Evolutionary conservation across 2,113 vertebrate genomes (phyloP).

Genomic region (Gila orcuttii): DNA sequence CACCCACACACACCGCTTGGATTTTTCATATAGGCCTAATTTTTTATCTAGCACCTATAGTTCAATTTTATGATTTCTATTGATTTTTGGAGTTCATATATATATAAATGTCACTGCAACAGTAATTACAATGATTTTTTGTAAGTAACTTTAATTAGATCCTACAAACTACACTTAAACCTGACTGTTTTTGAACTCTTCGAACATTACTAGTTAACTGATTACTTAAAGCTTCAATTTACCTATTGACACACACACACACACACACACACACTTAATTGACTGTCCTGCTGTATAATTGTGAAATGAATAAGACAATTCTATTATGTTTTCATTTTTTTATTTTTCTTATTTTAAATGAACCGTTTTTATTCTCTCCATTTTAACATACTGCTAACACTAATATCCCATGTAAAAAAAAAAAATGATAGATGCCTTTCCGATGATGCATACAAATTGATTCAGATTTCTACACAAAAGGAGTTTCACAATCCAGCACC

Average conservation of each 20-base stretch:
- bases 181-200: too few relatives aligned
- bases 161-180: too few relatives aligned
- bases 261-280: not conserved
- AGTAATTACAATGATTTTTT: too few relatives aligned
- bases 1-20: too few relatives aligned
- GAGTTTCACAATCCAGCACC: not conserved
- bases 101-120: too few relatives aligned
- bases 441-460: not conserved
- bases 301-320: not conserved
- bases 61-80: too few relatives aligned
- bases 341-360: not conserved
- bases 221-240: too few relatives aligned
- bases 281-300: not conserved
- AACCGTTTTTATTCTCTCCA: not conserved
- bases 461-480: not conserved
- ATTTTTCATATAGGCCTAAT: too few relatives aligned
- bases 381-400: not conserved
- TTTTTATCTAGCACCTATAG: too few relatives aligned
- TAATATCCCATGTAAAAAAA: not conserved
- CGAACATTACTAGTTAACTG: too few relatives aligned
- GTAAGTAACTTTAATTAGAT: too few relatives aligned
- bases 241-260: not conserved
- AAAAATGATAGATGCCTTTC: not conserved
- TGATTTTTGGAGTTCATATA: too few relatives aligned
- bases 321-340: not conserved